Conservation (phyloP, 2,113 vertebrate species). For the Aythya baeri region DNA sequence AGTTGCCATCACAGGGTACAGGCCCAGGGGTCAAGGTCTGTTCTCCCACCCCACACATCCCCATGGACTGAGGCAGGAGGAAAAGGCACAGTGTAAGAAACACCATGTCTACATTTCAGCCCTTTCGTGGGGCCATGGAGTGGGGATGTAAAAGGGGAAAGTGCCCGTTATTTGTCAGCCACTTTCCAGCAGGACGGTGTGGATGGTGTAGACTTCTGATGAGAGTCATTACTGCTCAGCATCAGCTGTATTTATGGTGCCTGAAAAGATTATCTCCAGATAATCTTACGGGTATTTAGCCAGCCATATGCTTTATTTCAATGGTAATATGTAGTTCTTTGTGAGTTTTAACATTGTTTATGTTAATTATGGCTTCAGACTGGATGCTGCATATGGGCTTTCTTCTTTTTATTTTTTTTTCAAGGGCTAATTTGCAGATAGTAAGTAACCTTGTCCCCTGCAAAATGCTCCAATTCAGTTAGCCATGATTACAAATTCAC, state of each 20-base stretch:
- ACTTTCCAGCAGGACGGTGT: too few relatives aligned
- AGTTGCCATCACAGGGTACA: fast-evolving
- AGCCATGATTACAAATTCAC: not conserved
- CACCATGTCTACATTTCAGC: not conserved
- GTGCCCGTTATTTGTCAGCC: not conserved
- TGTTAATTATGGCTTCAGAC: slow-evolving; percentile 65
- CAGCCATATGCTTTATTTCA: slow-evolving; percentile 68
- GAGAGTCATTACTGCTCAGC: slow-evolving; percentile 19
- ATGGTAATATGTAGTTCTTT: slow-evolving; percentile 42
- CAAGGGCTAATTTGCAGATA: slow-evolving; percentile 28
- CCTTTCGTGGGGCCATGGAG: not conserved
- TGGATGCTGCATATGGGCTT: slow-evolving; percentile 44
- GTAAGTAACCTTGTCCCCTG: slow-evolving; percentile 10
- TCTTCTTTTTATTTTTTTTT: not conserved
- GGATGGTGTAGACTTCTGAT: not conserved
- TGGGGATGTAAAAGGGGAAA: not conserved
- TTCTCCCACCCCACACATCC: not conserved
- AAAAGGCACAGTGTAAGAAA: fast-evolving
- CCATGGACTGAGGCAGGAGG: not conserved
- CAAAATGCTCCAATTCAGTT: not conserved
- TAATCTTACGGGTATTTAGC: slow-evolving; percentile 67
- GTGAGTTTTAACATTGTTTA: slow-evolving; percentile 25
- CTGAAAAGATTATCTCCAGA: slow-evolving; percentile 66
- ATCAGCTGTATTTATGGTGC: slow-evolving; percentile 49
- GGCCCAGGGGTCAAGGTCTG: not conserved